Percentiles rank a stretch among this genome's conserved stretches.
phyloP scores from a whole-genome alignment of 1,140 invertebrate species.

The Goniozus legneri region DNA sequence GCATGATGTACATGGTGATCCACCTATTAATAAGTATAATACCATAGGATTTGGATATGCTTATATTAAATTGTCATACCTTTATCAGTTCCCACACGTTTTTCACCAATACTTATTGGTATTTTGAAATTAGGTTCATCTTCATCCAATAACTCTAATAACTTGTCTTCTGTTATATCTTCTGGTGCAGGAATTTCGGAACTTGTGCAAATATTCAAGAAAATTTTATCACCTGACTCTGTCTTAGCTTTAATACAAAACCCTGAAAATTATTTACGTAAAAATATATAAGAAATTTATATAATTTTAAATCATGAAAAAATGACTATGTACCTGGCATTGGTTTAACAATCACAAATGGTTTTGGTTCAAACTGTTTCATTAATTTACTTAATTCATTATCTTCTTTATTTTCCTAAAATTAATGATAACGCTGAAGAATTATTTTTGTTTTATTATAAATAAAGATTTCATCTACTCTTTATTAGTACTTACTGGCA shows the following conservation, averaged over 20 bases:
- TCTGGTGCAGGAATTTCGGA: conserved; percentile 73
- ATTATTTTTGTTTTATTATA: too few relatives aligned
- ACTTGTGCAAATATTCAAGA: conserved; percentile 76
- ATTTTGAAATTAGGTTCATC: conserved; percentile 73
- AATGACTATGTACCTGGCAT: conserved; percentile 27
- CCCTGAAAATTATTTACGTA: conserved; percentile 56
- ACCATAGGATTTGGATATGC: conserved; percentile 2
- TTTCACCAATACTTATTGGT: conserved; percentile 84
- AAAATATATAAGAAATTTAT: conserved; percentile 1
- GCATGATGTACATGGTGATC: conserved; percentile 31
- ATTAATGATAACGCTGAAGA: too few relatives aligned
- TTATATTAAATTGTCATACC: conserved; percentile 18
- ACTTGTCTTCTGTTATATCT: conserved; percentile 74
- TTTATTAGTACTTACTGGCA: too few relatives aligned
- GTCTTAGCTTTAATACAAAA: conserved; percentile 79
- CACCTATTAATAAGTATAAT: conserved; percentile 25
- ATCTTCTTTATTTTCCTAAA: conserved; percentile 18
- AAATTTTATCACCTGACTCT: conserved; percentile 68
- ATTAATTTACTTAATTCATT: conserved; percentile 19
- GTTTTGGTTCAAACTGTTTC: conserved; percentile 20
- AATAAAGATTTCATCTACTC: too few relatives aligned
- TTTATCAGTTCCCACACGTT: conserved; percentile 76
- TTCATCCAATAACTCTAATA: conserved; percentile 68
- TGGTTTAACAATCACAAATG: conserved; percentile 30
- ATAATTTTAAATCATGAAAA: not conserved